Conservation (phyloP, 2,113 vertebrate species). For the Cranoglanis bouderius region DNA sequence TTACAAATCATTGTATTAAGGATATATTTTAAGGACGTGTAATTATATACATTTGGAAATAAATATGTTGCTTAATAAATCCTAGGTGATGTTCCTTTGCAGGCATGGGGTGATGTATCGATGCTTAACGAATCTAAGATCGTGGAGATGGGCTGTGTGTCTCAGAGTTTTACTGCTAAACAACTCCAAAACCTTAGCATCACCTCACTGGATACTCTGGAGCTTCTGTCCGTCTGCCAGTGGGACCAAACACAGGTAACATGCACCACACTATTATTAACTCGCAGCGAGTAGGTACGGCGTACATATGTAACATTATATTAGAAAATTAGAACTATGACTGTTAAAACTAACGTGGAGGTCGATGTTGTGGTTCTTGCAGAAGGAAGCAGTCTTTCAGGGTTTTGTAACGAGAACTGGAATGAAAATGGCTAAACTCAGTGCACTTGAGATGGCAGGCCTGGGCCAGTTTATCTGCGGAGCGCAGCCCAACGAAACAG, state of each 20-base stretch:
- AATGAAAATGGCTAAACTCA: slow-evolving; percentile 50
- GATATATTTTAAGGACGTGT: not conserved
- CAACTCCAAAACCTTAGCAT: slow-evolving; percentile 62
- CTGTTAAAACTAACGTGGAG: not conserved
- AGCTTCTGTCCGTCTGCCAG: slow-evolving; percentile 60
- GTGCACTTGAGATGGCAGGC: slow-evolving; percentile 56
- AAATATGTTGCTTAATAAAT: not conserved
- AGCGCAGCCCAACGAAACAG: slow-evolving; percentile 56
- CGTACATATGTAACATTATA: not conserved
- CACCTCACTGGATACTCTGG: slow-evolving; percentile 59
- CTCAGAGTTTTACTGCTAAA: slow-evolving; percentile 57
- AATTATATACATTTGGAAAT: not conserved
- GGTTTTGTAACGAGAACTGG: slow-evolving; percentile 46
- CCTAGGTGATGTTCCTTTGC: not conserved
- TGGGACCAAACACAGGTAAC: slow-evolving; percentile 69
- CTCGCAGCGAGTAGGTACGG: not conserved
- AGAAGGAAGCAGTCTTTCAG: slow-evolving; percentile 64
- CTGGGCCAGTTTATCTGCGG: slow-evolving; percentile 71
- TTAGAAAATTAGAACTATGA: not conserved
- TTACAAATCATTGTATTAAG: not conserved
- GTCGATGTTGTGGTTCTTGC: slow-evolving; percentile 19
- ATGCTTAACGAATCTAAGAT: slow-evolving; percentile 57
- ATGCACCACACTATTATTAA: not conserved
- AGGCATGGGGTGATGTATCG: slow-evolving; percentile 60
- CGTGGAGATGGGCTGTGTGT: slow-evolving; percentile 65